A percentile compares a stretch with the other conserved stretches of the same genome.
Evolutionary conservation across 2,888 invertebrate genomes (phyloP).

Genomic region (Bugula neritina): DNA sequence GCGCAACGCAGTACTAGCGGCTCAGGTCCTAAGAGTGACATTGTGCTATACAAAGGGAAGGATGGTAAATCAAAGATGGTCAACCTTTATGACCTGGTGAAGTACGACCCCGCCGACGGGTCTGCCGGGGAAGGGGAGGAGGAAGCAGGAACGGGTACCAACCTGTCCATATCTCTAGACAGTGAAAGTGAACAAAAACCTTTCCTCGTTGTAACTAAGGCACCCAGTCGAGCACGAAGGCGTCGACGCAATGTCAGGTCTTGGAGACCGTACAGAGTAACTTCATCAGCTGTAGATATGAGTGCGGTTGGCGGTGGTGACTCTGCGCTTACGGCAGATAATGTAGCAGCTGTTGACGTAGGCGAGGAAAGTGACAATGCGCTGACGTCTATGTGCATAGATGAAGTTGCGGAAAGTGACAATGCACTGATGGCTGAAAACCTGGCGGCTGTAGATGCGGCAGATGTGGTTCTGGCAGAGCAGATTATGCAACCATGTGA

Average conservation of each 20-base stretch:
- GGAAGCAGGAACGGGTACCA: neutral
- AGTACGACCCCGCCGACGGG: conserved; percentile 19
- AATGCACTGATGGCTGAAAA: neutral
- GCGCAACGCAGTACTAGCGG: neutral
- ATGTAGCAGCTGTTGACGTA: neutral
- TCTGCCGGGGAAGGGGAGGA: neutral
- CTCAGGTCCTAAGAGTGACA: neutral
- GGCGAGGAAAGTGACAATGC: neutral
- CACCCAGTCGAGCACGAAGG: neutral
- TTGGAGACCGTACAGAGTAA: neutral
- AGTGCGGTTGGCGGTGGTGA: too few relatives aligned
- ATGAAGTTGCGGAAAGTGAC: neutral
- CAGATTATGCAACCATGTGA: neutral
- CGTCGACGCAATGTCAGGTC: neutral
- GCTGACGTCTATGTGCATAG: neutral
- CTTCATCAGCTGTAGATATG: neutral
- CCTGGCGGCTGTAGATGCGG: neutral
- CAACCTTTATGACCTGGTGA: conserved; percentile 19
- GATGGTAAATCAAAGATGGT: conserved; percentile 15
- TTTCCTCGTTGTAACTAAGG: neutral
- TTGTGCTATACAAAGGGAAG: conserved; percentile 7
- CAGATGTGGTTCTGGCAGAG: neutral
- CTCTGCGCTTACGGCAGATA: too few relatives aligned
- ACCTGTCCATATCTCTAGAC: neutral
- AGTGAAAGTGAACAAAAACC: conserved; percentile 5